Evolutionary conservation across 2,797 vertebrate species (phyloP), one percentile per base, ranked within the genome.

Genomic region (Acrossocheilus fasciatus): DNA sequence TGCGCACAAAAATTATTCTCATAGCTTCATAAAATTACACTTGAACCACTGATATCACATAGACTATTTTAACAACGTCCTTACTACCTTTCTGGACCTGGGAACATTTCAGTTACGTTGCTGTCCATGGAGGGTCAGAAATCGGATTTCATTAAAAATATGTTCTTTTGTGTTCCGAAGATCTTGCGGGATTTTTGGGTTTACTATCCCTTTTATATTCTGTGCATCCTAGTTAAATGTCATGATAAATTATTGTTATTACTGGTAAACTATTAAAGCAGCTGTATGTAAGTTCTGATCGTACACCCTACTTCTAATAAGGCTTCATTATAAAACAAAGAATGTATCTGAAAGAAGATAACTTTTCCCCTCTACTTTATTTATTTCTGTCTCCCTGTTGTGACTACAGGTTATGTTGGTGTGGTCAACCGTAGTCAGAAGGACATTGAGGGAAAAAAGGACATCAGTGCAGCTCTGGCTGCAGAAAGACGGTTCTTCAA

Each of bases 351-450:
- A 45, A 80, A 30, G 41, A 34, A 57, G 11, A 39, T 1, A n/a
- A 50, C 20, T 76, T 89, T 81, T 73, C 73, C 30, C n/a, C 2
- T 66, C 20, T 34, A 41, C 36, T n/a, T 4, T 6, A 41, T 72
- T 14, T 80, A 30, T 18, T 82, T 62, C 6, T 23, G 14, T 68
- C 7, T 52, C 3, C 59, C 9, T 87, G 23, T 77, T 81, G 45
- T 88, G 47, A 34, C 1, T 92, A 50, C 90, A 97, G 96, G 97
- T 87, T 97, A 97, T 86, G 92, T 97, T 57, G 96, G 97, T 41
- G 95, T 97, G 83, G 96, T 97, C 75, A 97, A 97, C 92, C 96
- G 96, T 81, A 96, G 97, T 91, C 97, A 97, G 93, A 97, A 96
- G 91, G 96, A 97, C 92, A 96, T 97, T 36, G 95, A 97, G 47